These are phyloP conservation scores for Galagoides demidoff DNA, from an alignment of 2,797 vertebrate genomes.

Conservation along the genomic window DNA sequence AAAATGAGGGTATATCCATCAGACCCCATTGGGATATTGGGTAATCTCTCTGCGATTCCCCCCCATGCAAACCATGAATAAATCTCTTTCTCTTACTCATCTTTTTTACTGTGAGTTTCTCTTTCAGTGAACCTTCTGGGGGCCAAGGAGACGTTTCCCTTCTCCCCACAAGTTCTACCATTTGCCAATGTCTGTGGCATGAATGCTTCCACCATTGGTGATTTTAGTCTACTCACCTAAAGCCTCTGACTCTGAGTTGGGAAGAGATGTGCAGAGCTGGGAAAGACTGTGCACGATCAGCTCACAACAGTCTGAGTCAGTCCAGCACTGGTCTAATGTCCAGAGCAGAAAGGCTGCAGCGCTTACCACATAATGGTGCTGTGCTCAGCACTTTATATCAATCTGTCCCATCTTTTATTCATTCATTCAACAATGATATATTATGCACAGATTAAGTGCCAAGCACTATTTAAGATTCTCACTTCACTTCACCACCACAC, in stretches of 20 bases:
- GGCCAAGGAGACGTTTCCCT: background rate
- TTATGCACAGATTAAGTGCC: background rate
- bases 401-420: background rate
- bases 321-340: background rate
- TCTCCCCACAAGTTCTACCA: background rate
- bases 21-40: background rate
- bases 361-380: background rate
- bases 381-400: background rate
- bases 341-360: background rate
- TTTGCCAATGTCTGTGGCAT: background rate
- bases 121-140: background rate
- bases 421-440: background rate
- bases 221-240: background rate
- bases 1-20: background rate
- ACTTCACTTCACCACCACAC: background rate
- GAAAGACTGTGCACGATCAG: too few relatives aligned
- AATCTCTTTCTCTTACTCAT: background rate
- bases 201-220: background rate
- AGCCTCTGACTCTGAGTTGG: background rate
- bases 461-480: background rate
- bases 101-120: background rate
- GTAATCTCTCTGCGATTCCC: background rate
- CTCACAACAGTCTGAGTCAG: accelerated
- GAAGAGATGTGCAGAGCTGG: background rate
- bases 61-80: background rate